These are phyloP conservation scores for Steinernema hermaphroditum DNA, from an alignment of 2,888 invertebrate genomes.

Conservation along the genomic window DNA sequence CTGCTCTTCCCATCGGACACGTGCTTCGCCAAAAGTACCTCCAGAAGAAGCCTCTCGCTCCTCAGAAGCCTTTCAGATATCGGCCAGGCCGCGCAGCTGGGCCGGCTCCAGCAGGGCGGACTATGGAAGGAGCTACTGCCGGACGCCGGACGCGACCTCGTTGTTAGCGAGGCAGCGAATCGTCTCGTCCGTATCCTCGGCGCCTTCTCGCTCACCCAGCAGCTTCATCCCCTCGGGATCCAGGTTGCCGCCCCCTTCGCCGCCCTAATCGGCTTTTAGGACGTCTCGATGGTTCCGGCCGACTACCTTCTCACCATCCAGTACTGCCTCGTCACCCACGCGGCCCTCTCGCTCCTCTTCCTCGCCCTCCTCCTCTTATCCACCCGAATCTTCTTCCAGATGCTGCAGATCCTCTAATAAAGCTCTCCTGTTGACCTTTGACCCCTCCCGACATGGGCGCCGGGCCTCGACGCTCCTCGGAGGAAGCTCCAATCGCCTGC, in stretches of 20 bases:
- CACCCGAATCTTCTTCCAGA: conserved; percentile 18
- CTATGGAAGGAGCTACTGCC: conserved; percentile 14
- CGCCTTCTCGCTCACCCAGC: conserved; percentile 26
- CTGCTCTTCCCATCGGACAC: conserved; percentile 14
- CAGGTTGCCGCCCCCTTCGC: background rate
- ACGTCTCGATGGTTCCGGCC: conserved; percentile 19
- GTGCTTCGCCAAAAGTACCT: conserved; percentile 6
- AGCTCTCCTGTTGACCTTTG: no score
- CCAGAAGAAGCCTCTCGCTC: background rate
- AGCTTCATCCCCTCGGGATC: conserved; percentile 23
- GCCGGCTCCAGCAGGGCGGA: background rate
- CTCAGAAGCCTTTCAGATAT: background rate
- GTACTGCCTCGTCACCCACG: conserved; percentile 29
- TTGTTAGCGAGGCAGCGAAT: conserved; percentile 13
- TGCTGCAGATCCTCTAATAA: conserved; percentile 13
- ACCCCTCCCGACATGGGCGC: no score
- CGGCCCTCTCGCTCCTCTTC: conserved; percentile 23
- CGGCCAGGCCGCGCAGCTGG: conserved; percentile 25
- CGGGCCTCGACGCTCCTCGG: no score
- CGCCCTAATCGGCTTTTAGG: conserved; percentile 19
- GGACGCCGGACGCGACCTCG: conserved; percentile 3
- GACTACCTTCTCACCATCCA: conserved; percentile 23
- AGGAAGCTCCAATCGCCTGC: no score
- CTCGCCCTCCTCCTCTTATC: conserved; percentile 8
- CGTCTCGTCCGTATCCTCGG: conserved; percentile 10